phyloP scores from a whole-genome alignment of 2,113 vertebrate genomes.

The Osmerus eperlanus region DNA sequence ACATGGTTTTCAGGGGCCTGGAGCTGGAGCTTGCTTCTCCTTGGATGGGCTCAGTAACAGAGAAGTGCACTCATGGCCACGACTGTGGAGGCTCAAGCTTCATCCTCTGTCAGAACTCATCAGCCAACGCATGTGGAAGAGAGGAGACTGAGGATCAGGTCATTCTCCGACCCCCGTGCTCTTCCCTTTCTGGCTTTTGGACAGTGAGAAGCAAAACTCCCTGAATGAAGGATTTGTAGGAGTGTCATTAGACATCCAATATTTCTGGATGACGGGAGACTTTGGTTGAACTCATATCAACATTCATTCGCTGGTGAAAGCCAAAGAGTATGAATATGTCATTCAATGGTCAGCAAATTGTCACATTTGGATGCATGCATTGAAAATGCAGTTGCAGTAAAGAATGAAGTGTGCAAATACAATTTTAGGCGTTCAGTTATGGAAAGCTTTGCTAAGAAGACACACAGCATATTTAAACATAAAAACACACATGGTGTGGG shows the following conservation, averaged over 20 bases:
- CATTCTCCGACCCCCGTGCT: background rate
- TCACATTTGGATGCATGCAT: too few relatives aligned
- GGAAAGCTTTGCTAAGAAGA: too few relatives aligned
- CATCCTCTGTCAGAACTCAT: constrained; percentile 35
- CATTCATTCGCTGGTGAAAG: background rate
- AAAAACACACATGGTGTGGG: too few relatives aligned
- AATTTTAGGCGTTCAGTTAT: too few relatives aligned
- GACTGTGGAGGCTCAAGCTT: constrained; percentile 6
- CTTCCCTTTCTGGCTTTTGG: constrained; percentile 7
- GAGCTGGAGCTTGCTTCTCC: constrained; percentile 22
- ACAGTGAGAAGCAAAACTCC: background rate
- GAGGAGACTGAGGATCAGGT: constrained; percentile 8
- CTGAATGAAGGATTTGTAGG: background rate
- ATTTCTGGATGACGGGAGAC: background rate
- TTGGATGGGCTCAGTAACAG: constrained; percentile 20
- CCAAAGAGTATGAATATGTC: too few relatives aligned
- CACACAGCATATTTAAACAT: too few relatives aligned
- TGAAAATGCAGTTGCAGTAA: too few relatives aligned
- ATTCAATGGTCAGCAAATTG: too few relatives aligned
- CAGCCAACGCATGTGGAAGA: constrained; percentile 33
- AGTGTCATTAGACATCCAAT: background rate
- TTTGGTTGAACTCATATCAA: background rate
- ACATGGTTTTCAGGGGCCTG: background rate
- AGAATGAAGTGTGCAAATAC: too few relatives aligned
- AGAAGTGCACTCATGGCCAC: constrained; percentile 30